Percentiles rank a stretch among this genome's conserved stretches.
These are phyloP conservation scores for Tachystola acroxantha DNA, from an alignment of 2,888 invertebrate genomes.

Conservation along the genomic window DNA sequence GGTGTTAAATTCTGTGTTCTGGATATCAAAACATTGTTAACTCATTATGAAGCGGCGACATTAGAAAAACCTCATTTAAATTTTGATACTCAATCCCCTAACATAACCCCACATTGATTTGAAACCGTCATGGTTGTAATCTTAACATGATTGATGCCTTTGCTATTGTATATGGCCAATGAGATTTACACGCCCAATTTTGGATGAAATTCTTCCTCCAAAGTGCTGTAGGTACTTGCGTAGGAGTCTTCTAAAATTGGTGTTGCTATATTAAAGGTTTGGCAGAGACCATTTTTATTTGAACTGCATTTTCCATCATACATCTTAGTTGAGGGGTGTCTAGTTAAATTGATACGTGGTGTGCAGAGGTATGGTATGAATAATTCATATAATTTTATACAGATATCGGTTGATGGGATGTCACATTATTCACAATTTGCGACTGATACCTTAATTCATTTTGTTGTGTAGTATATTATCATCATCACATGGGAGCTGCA, in stretches of 20 bases:
- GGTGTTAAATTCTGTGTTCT: too few species aligned
- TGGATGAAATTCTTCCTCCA: constrained; percentile 6
- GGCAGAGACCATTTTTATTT: constrained; percentile 12
- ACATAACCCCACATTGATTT: constrained; percentile 28
- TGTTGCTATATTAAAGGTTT: constrained; percentile 7
- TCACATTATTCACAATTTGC: constrained; percentile 64
- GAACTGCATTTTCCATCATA: constrained; percentile 15
- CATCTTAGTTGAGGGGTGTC: constrained; percentile 9
- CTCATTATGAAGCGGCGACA: too few species aligned
- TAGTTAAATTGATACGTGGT: constrained; percentile 17
- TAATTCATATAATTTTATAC: constrained; percentile 54
- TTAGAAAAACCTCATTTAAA: constrained; percentile 29
- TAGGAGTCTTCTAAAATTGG: constrained; percentile 6
- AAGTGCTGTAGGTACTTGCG: neutral
- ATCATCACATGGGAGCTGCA: too few species aligned
- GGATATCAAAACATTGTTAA: too few species aligned
- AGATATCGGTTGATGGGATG: constrained; percentile 42
- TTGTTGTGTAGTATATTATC: constrained; percentile 21
- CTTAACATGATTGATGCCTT: constrained; percentile 41
- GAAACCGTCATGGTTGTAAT: constrained; percentile 39
- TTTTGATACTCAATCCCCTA: constrained; percentile 26
- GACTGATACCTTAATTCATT: constrained; percentile 43
- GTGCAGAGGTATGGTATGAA: constrained; percentile 33
- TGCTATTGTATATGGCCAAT: constrained; percentile 25
- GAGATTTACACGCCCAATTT: constrained; percentile 16